Base-by-base conservation (phyloP, 30 jellyfish, hydroid and myxozoan genomes). In the Calvadosia cruxmelitensis region DNA sequence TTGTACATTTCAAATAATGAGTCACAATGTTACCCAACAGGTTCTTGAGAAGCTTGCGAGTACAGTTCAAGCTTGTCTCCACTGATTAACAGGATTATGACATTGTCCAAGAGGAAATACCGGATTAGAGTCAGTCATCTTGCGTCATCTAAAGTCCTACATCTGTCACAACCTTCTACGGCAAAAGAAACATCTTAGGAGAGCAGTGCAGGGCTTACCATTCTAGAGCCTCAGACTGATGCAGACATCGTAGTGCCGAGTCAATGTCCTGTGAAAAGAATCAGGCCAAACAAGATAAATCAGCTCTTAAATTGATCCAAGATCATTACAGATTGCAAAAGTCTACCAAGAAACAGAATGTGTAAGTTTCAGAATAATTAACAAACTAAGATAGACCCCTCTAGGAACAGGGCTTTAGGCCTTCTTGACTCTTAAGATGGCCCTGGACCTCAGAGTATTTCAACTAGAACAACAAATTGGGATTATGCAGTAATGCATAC, bases 181-280 rank as follows among this genome's bases (percentile, higher is more conserved):
- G 20, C 57, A 42, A 42, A 10, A 42, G 10, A 5, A 5, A 42
- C 10, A 42, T 42, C 57, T 42, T 20, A 42, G 20, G 20, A 10
- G 20, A 42, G 57, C 20, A 20, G 57, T 42, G 15, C 20, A 31
- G 0, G 3, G 33, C 92, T 34, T 52, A 87, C 96, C 96, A 73
- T 76, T 87, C 96, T 34, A 87, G 87, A 5, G 96, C 96, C 29
- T 91, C 80, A 0, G 96, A 87, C 72, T 87, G 96, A 64, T 72
- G 92, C 28, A 87, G 72, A 50, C 96, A 87, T 57, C 96, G 52
- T 23, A 87, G 82, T 1, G 96, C 94, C 20, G 96, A 87, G 49
- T 87, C 96, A 52, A 67, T 73, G 63, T 87, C 96, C 96, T 87
- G 48, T 0, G 51, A 34, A 15, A 72, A 10, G 10, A 30, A 66